Percentiles rank a stretch among this genome's conserved stretches.
phyloP scores from a whole-genome alignment of 2,113 vertebrate species.

The Amphiprion ocellaris region DNA sequence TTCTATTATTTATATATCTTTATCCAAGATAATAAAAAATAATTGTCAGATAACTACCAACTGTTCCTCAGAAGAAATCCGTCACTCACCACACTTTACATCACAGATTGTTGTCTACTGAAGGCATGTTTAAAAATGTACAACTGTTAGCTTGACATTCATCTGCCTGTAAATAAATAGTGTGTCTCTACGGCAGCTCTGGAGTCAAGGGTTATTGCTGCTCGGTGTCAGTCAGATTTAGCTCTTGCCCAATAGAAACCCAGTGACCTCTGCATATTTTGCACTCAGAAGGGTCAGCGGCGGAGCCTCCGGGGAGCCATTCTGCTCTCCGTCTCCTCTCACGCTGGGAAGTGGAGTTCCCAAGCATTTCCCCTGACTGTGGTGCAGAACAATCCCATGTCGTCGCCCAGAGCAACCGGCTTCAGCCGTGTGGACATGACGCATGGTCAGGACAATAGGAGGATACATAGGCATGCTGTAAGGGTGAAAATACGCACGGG shows the following conservation, averaged over 20 bases:
- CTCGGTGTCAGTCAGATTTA: constrained; percentile 88
- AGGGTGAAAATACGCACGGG: constrained; percentile 85
- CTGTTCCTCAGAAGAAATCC: too few species aligned
- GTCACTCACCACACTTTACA: constrained; percentile 15
- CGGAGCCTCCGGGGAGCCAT: constrained; percentile 90
- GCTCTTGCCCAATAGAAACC: constrained; percentile 84
- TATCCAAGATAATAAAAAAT: too few species aligned
- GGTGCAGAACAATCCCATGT: constrained; percentile 93
- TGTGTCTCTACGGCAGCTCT: constrained; percentile 52
- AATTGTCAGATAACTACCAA: too few species aligned
- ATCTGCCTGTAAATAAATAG: constrained; percentile 69
- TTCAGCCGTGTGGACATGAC: constrained; percentile 89
- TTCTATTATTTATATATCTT: too few species aligned
- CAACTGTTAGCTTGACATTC: constrained; percentile 73
- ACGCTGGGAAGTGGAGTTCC: constrained; percentile 94
- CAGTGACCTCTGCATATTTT: constrained; percentile 96
- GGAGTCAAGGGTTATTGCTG: constrained; percentile 82
- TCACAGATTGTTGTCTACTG: constrained; percentile 34
- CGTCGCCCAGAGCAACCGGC: constrained; percentile 77
- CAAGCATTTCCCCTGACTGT: constrained; percentile 92
- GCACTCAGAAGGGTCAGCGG: constrained; percentile 91
- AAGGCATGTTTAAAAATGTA: constrained; percentile 52
- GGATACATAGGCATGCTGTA: constrained; percentile 94
- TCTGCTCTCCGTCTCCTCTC: constrained; percentile 94
- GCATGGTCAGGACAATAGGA: constrained; percentile 97